Conservation (phyloP, 2,113 vertebrate genomes). For the Mesembrinibis cayennensis region DNA sequence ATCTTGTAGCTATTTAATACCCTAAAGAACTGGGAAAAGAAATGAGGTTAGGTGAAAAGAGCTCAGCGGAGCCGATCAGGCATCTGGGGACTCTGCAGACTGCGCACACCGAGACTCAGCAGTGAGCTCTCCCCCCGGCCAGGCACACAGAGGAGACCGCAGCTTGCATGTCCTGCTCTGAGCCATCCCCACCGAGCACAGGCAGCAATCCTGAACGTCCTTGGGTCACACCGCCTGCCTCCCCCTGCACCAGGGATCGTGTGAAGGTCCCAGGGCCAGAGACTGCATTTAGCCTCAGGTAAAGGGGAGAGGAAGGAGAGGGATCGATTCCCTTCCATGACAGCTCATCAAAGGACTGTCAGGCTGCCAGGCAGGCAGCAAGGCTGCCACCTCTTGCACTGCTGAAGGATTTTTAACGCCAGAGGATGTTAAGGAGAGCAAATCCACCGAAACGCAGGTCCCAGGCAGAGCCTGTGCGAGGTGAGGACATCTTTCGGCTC, state of each 20-base stretch:
- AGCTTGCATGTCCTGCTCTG: neutral
- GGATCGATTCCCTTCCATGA: rapidly evolving
- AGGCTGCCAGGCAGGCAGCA: neutral
- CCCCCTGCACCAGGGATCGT: neutral
- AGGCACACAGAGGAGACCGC: rapidly evolving
- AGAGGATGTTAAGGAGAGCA: neutral
- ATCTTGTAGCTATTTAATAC: conserved; percentile 98
- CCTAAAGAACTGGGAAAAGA: conserved; percentile 88
- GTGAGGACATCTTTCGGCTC: neutral
- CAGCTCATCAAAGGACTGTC: neutral
- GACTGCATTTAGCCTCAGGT: neutral
- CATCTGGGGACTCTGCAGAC: neutral
- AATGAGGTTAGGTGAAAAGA: neutral
- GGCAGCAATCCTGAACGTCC: neutral
- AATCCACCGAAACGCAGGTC: rapidly evolving
- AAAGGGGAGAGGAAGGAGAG: neutral
- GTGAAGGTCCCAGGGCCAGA: neutral
- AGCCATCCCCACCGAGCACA: neutral
- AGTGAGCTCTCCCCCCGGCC: rapidly evolving
- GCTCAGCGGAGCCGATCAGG: neutral
- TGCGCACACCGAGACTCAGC: neutral
- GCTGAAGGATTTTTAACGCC: neutral
- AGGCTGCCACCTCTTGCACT: neutral
- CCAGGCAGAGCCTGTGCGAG: neutral
- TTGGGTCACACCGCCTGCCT: neutral